phyloP scores from a whole-genome alignment of 1,140 invertebrate species.

The Drosophila funebris region DNA sequence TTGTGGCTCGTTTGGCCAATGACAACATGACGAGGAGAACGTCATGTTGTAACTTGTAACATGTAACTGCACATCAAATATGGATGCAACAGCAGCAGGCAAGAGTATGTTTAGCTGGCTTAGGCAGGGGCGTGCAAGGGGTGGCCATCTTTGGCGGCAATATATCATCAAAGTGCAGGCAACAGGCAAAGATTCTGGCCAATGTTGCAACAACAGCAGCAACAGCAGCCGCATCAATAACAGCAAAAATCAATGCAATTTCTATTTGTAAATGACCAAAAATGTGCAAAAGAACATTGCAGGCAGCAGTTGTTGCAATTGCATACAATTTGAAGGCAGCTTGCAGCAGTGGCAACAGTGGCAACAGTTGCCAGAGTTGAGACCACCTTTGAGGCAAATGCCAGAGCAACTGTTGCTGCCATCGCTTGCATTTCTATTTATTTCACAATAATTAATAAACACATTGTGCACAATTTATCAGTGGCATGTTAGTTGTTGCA shows the following conservation, averaged over 20 bases:
- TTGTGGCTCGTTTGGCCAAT: constrained; percentile 63
- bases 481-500: constrained; percentile 48
- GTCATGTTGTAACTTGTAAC: constrained; percentile 77
- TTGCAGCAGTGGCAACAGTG: constrained; percentile 26
- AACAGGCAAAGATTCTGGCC: constrained; percentile 12
- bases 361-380: constrained; percentile 15
- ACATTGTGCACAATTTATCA: constrained; percentile 79
- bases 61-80: constrained; percentile 77
- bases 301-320: constrained; percentile 19
- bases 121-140: not conserved
- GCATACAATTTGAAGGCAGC: constrained; percentile 36
- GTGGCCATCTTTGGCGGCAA: constrained; percentile 58
- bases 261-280: constrained; percentile 82
- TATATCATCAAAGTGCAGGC: constrained; percentile 75
- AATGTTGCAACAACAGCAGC: constrained; percentile 1
- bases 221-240: constrained; percentile 32
- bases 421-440: constrained; percentile 50
- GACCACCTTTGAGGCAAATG: constrained; percentile 64
- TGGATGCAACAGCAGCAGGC: constrained; percentile 42
- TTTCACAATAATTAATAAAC: constrained; percentile 80
- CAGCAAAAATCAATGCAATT: constrained; percentile 76
- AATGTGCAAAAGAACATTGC: constrained; percentile 43
- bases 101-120: too few relatives aligned
- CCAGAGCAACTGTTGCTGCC: constrained; percentile 34
- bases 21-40: constrained; percentile 57